These are phyloP conservation scores for Pachliopta kotzebuea DNA, from an alignment of 2,888 invertebrate genomes.

Conservation along the genomic window DNA sequence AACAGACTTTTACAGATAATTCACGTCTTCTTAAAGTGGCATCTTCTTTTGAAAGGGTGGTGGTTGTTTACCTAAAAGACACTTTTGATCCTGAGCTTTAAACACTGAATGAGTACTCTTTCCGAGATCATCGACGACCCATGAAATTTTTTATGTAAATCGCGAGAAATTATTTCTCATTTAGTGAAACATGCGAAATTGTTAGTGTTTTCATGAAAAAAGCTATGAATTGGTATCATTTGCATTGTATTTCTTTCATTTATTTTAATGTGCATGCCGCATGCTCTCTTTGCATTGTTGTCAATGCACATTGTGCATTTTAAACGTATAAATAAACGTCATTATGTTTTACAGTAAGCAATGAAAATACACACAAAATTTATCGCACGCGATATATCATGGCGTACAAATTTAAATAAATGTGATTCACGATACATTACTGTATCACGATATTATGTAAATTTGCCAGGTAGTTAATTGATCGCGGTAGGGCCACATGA, in stretches of 20 bases:
- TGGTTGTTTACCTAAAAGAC: no score
- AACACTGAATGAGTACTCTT: no score
- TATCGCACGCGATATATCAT: constrained; percentile 16
- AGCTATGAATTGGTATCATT: not conserved
- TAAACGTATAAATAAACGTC: constrained; percentile 14
- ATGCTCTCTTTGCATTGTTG: constrained; percentile 4
- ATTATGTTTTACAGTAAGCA: constrained; percentile 5
- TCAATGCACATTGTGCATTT: constrained; percentile 11
- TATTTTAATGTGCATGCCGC: constrained; percentile 9
- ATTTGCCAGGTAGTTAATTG: not conserved
- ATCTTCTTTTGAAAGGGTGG: no score
- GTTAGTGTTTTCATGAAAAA: not conserved
- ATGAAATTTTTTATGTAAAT: no score
- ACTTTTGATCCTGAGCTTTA: no score
- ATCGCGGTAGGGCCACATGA: not conserved
- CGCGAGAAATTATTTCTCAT: not conserved
- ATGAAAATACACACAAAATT: constrained; percentile 10
- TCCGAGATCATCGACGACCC: no score
- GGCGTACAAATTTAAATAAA: not conserved
- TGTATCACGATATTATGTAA: constrained; percentile 1
- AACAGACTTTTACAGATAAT: no score
- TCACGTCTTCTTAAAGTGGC: no score
- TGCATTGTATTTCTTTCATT: not conserved
- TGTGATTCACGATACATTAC: constrained; percentile 5
- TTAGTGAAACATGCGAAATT: not conserved